A percentile compares a stretch with the other conserved stretches of the same genome.
Evolutionary conservation across 2,888 invertebrate species (phyloP).

Genomic region (Xestia c-nigrum): DNA sequence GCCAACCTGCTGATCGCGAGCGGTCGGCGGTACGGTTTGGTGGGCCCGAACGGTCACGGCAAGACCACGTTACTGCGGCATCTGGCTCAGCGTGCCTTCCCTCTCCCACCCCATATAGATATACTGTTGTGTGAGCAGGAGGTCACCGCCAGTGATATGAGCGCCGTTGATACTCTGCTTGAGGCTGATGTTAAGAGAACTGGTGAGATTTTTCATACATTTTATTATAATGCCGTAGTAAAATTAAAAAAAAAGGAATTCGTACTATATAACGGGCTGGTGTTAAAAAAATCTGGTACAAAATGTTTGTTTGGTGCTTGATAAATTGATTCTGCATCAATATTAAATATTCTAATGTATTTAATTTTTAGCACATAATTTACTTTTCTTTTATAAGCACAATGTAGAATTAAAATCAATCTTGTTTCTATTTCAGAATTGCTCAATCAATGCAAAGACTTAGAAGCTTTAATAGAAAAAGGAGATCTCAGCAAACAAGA

Average conservation of each 20-base stretch:
- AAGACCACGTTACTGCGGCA: slow-evolving; percentile 99
- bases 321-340: not conserved
- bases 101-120: slow-evolving; percentile 98
- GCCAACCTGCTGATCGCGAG: slow-evolving; percentile 98
- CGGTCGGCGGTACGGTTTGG: slow-evolving; percentile 98
- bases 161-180: slow-evolving; percentile 98
- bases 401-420: not conserved
- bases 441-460: slow-evolving; percentile 94
- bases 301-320: not conserved
- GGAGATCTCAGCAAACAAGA: slow-evolving; percentile 94
- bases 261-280: not conserved
- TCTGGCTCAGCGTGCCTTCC: slow-evolving; percentile 96
- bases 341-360: not conserved
- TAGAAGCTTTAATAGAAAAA: slow-evolving; percentile 94
- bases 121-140: slow-evolving; percentile 99
- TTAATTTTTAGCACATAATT: not conserved
- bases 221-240: not conserved
- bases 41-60: slow-evolving; percentile 99
- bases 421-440: slow-evolving; percentile 85
- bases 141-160: slow-evolving; percentile 98
- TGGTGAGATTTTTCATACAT: slow-evolving; percentile 73
- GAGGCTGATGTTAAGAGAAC: slow-evolving; percentile 98
- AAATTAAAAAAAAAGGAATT: not conserved
- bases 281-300: not conserved
- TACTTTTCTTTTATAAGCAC: not conserved